phyloP scores from a whole-genome alignment of 2,888 invertebrate species.

The Enoplolaimus lenunculus region DNA sequence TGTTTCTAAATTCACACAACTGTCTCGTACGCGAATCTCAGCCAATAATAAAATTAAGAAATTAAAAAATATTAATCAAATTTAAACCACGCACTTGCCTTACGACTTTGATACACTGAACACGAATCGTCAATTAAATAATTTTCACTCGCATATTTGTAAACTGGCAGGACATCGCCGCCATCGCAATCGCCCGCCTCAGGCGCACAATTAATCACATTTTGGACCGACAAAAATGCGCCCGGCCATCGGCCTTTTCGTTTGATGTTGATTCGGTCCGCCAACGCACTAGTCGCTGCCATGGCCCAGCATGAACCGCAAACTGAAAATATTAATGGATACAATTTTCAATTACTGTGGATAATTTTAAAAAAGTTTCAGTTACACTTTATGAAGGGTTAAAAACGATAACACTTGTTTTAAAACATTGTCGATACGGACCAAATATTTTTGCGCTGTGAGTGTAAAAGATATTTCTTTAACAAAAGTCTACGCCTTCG shows the following conservation, averaged over 20 bases:
- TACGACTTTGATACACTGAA: constrained; percentile 47
- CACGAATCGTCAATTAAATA: constrained; percentile 47
- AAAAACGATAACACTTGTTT: too few relatives aligned
- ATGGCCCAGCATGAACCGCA: constrained; percentile 48
- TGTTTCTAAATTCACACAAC: too few relatives aligned
- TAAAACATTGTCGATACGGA: too few relatives aligned
- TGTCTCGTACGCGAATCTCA: too few relatives aligned
- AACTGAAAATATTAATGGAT: constrained; percentile 39
- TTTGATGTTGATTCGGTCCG: constrained; percentile 46
- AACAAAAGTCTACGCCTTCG: too few relatives aligned
- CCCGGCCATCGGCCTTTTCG: constrained; percentile 45
- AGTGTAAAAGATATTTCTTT: too few relatives aligned
- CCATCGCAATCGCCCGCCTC: constrained; percentile 44
- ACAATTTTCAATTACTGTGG: too few relatives aligned
- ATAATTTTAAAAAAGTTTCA: too few relatives aligned
- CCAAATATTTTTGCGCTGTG: too few relatives aligned
- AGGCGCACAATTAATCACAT: constrained; percentile 46
- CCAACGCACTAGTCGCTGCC: constrained; percentile 45
- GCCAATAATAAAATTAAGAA: too few relatives aligned
- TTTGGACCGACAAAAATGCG: constrained; percentile 44
- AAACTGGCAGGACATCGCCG: constrained; percentile 41
- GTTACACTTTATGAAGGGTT: too few relatives aligned
- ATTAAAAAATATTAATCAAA: too few relatives aligned
- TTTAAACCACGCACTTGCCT: constrained; percentile 41
- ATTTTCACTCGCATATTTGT: constrained; percentile 43